Conservation (phyloP, 2,797 vertebrate species). For the Melanogrammus aeglefinus region DNA sequence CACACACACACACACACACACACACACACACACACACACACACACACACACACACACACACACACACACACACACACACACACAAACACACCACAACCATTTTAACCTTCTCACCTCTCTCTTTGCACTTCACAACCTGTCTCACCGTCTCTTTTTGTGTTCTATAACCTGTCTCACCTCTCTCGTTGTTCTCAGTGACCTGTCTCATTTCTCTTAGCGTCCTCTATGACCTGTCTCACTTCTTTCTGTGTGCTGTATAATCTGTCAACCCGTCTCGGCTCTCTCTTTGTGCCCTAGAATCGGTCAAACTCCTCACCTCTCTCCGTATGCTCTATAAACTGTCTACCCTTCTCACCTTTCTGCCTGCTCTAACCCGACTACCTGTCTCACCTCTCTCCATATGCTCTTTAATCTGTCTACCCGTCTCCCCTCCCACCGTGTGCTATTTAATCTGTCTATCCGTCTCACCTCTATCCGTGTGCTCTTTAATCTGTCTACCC, state of each 20-base stretch:
- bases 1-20: constrained; percentile 26
- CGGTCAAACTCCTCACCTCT: neutral
- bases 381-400: neutral
- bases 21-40: constrained; percentile 25
- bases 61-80: constrained; percentile 27
- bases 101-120: neutral
- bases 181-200: neutral
- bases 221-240: neutral
- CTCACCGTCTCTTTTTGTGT: neutral
- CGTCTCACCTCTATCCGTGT: no score
- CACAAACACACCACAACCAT: constrained; percentile 17
- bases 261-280: neutral
- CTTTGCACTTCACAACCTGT: neutral
- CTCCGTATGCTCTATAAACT: neutral
- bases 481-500: no score
- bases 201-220: neutral
- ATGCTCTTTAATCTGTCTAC: neutral
- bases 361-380: neutral
- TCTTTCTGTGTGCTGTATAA: neutral
- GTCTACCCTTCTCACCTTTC: neutral
- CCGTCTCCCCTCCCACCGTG: neutral
- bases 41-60: constrained; percentile 24
- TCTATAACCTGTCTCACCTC: neutral
- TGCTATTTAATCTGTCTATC: neutral
- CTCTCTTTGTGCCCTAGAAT: neutral